These are phyloP conservation scores for Caenorhabditis latens DNA, from an alignment of 1,140 invertebrate genomes.

Conservation along the genomic window DNA sequence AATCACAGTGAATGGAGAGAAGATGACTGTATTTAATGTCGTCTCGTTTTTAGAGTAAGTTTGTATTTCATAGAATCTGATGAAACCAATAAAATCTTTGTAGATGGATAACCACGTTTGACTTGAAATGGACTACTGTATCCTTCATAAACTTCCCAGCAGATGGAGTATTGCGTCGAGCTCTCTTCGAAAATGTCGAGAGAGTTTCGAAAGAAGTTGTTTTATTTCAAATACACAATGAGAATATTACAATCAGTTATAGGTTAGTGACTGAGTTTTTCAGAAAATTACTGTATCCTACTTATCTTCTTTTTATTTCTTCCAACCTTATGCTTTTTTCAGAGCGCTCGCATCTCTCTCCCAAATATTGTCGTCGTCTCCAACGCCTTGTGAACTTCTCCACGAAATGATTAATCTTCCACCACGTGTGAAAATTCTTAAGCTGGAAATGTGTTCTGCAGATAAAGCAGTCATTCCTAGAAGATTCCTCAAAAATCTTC, in stretches of 20 bases:
- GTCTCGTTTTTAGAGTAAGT: constrained; percentile 5
- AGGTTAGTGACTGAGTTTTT: background rate
- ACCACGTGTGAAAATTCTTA: too few species aligned
- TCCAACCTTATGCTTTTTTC: too few species aligned
- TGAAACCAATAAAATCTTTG: background rate
- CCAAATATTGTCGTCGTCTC: too few species aligned
- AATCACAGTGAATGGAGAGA: background rate
- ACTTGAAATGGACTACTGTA: background rate
- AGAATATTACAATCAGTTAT: background rate
- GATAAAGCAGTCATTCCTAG: too few species aligned
- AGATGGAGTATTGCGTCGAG: background rate
- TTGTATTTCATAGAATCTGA: background rate
- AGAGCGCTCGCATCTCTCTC: too few species aligned
- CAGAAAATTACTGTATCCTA: too few species aligned
- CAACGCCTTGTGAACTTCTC: too few species aligned
- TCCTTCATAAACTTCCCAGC: background rate
- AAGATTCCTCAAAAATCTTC: too few species aligned
- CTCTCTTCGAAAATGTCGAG: background rate
- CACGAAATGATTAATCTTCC: too few species aligned
- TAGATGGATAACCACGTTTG: background rate
- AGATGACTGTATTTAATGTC: background rate
- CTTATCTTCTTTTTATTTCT: too few species aligned
- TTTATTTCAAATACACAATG: background rate
- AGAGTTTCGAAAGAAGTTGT: background rate
- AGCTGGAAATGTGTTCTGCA: too few species aligned